Conservation (phyloP, 53 echinoderm and acorn worm genomes). For the Crossaster papposus region DNA sequence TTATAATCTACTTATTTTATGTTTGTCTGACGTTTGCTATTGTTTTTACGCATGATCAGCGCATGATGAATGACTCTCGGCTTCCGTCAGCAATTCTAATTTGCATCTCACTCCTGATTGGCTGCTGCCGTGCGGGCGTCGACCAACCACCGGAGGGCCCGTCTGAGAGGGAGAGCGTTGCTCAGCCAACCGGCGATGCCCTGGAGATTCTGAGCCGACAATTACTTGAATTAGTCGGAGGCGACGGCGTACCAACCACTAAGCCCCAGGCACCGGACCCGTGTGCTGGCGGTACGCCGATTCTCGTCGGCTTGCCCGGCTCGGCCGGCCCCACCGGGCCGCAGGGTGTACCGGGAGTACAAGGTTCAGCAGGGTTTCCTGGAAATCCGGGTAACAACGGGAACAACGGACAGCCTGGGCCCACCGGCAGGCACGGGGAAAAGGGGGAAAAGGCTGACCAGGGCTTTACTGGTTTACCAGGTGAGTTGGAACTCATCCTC, state of each 20-base stretch:
- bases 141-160: slow-evolving; percentile 27
- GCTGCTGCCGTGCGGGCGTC: slow-evolving; percentile 20
- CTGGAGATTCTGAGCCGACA: neutral
- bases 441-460: slow-evolving; percentile 70
- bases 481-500: slow-evolving; percentile 14
- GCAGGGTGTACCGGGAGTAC: slow-evolving; percentile 64
- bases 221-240: too few species aligned
- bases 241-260: neutral
- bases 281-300: neutral
- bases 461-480: slow-evolving; percentile 51
- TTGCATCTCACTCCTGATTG: slow-evolving; percentile 37
- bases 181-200: slow-evolving; percentile 7
- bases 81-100: slow-evolving; percentile 4
- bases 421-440: slow-evolving; percentile 61
- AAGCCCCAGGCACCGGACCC: neutral
- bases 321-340: slow-evolving; percentile 61
- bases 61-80: neutral
- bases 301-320: slow-evolving; percentile 71
- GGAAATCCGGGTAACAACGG: slow-evolving; percentile 85
- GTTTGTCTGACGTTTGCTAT: neutral
- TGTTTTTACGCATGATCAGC: neutral
- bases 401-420: slow-evolving; percentile 79
- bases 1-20: neutral
- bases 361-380: slow-evolving; percentile 67
- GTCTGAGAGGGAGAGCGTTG: neutral